Conservation (phyloP, 2,888 invertebrate species). For the Stenchaetothrips biformis region DNA sequence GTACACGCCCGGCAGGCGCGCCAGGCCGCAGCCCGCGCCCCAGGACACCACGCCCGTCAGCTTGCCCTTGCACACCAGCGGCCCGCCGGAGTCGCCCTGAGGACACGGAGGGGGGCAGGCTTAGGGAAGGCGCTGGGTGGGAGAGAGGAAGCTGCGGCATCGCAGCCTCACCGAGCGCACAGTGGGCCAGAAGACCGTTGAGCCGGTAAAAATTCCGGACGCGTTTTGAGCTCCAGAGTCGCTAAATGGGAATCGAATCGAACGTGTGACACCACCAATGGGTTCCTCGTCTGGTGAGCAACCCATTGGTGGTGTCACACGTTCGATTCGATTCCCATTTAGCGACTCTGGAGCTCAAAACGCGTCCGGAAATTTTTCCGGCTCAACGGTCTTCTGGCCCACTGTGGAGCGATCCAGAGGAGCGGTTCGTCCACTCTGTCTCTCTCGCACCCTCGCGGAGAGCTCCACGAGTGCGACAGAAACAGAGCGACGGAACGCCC, state of each 20-base stretch:
- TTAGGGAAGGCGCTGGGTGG: not conserved
- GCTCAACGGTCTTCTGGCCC: too few relatives aligned
- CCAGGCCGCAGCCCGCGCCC: conserved; percentile 32
- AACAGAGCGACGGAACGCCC: not conserved
- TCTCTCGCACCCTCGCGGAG: not conserved
- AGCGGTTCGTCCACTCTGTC: not conserved
- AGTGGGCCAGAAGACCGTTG: not conserved
- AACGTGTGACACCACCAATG: too few relatives aligned
- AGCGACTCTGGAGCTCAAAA: too few relatives aligned
- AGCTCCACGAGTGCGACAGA: not conserved
- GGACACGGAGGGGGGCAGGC: not conserved
- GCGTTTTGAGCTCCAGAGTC: too few relatives aligned
- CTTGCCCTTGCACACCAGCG: conserved; percentile 29
- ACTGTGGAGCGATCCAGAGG: too few relatives aligned
- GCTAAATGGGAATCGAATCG: too few relatives aligned
- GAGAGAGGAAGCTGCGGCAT: not conserved
- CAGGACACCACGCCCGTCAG: conserved; percentile 34
- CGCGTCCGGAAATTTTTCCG: too few relatives aligned
- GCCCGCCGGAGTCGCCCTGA: conserved; percentile 34
- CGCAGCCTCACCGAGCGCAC: not conserved
- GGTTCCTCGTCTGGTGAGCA: too few relatives aligned
- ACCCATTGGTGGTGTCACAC: too few relatives aligned
- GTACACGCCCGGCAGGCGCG: conserved; percentile 33
- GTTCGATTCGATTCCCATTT: too few relatives aligned
- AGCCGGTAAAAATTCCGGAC: too few relatives aligned